Evolutionary conservation across 2,113 vertebrate genomes (phyloP).

Genomic region (Zosterops lateralis): DNA sequence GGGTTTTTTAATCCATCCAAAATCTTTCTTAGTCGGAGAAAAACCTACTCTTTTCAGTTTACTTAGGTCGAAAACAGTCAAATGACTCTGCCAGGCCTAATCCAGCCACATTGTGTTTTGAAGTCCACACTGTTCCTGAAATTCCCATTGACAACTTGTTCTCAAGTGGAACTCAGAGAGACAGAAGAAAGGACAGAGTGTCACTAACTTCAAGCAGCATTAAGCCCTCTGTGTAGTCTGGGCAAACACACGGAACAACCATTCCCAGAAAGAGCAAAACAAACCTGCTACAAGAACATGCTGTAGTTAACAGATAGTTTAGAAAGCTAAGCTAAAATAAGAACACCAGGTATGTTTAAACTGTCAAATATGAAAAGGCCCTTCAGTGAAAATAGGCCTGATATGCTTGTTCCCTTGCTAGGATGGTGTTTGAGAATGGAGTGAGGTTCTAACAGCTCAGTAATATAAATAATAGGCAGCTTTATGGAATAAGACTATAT

Average conservation of each 20-base stretch:
- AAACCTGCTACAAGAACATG: background rate
- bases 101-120: background rate
- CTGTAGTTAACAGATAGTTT: background rate
- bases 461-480: background rate
- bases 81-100: background rate
- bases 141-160: background rate
- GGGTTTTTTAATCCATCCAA: background rate
- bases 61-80: background rate
- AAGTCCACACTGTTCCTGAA: background rate
- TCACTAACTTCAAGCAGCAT: background rate
- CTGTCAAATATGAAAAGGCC: background rate
- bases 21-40: background rate
- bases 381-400: background rate
- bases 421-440: background rate
- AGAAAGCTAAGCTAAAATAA: background rate
- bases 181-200: background rate
- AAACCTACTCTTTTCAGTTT: background rate
- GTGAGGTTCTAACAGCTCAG: background rate
- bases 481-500: background rate
- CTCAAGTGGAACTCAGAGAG: background rate
- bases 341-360: background rate
- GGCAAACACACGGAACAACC: background rate
- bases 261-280: background rate
- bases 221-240: background rate
- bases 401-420: background rate